phyloP scores from a whole-genome alignment of 2,888 invertebrate genomes.

The Hybos culiciformis region DNA sequence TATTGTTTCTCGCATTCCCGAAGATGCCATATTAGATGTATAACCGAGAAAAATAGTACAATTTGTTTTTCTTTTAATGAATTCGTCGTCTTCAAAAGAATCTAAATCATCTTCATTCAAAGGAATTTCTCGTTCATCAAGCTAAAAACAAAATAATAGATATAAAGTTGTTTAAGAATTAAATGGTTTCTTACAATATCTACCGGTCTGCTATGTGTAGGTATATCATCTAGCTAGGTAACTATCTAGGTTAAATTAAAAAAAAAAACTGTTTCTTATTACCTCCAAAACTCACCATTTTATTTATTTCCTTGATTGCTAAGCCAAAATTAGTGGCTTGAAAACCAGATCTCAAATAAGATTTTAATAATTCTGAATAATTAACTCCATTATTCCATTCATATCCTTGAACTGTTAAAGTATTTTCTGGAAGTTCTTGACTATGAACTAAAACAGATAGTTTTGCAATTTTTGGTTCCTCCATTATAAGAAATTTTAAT shows the following conservation, averaged over 20 bases:
- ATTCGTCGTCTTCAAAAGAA: conserved; percentile 61
- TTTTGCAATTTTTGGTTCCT: conserved; percentile 41
- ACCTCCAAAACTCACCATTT: conserved; percentile 50
- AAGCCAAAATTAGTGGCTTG: conserved; percentile 92
- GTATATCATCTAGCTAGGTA: no score
- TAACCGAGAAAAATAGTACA: conserved; percentile 96
- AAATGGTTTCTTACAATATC: conserved; percentile 8
- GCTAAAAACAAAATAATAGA: conserved; percentile 27
- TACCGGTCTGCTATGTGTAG: conserved; percentile 3
- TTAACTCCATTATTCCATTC: conserved; percentile 86
- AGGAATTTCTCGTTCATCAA: conserved; percentile 55
- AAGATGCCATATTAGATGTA: conserved; percentile 94
- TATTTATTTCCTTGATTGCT: conserved; percentile 81
- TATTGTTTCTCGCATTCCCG: conserved; percentile 84
- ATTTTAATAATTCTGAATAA: conserved; percentile 67
- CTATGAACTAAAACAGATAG: conserved; percentile 61
- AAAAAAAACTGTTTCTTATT: neutral
- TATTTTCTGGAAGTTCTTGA: conserved; percentile 48
- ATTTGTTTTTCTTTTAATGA: conserved; percentile 58
- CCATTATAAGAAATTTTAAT: conserved; percentile 22
- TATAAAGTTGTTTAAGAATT: neutral
- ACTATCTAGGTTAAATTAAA: conserved; percentile 6
- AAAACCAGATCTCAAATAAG: conserved; percentile 78
- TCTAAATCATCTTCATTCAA: conserved; percentile 53
- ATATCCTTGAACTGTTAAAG: conserved; percentile 67